A percentile compares a stretch with the other conserved stretches of the same genome.
These are phyloP conservation scores for Poecilia picta DNA, from an alignment of 2,797 vertebrate species.

Conservation along the genomic window DNA sequence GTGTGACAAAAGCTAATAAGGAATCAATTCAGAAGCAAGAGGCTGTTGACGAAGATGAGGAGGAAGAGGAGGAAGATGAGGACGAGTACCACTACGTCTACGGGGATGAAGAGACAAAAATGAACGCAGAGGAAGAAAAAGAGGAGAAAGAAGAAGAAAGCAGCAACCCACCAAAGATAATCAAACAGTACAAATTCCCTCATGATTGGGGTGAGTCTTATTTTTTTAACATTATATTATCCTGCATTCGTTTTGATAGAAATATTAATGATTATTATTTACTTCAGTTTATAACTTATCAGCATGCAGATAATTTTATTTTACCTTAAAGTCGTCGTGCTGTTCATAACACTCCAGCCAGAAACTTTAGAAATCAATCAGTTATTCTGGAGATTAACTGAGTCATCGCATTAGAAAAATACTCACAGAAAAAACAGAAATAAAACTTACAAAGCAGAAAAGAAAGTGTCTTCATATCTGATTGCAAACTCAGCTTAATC, in stretches of 20 bases:
- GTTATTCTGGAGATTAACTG: too few species aligned
- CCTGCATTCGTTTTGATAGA: conserved; percentile 24
- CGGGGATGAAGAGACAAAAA: conserved; percentile 81
- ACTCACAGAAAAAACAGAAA: too few species aligned
- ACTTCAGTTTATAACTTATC: background rate
- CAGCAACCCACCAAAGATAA: conserved; percentile 61
- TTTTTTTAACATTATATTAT: conserved; percentile 2
- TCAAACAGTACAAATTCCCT: too few species aligned
- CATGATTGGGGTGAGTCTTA: conserved; percentile 5
- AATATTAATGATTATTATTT: conserved; percentile 39
- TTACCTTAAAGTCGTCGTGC: background rate
- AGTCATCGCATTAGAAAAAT: too few species aligned
- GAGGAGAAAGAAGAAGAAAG: conserved; percentile 63
- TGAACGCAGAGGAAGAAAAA: conserved; percentile 84
- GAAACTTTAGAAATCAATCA: too few species aligned
- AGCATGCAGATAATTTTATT: conserved; percentile 11
- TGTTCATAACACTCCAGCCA: too few species aligned
- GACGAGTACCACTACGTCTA: conserved; percentile 82
- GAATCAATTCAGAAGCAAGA: conserved; percentile 77
- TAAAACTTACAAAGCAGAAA: too few species aligned
- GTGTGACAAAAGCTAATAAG: conserved; percentile 72
- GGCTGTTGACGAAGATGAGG: conserved; percentile 81
- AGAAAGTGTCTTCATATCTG: too few species aligned
- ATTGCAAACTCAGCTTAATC: too few species aligned
- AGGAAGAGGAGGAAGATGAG: conserved; percentile 78